Base-by-base conservation (phyloP, 2,888 invertebrate genomes). In the Nomada ferruginata region DNA sequence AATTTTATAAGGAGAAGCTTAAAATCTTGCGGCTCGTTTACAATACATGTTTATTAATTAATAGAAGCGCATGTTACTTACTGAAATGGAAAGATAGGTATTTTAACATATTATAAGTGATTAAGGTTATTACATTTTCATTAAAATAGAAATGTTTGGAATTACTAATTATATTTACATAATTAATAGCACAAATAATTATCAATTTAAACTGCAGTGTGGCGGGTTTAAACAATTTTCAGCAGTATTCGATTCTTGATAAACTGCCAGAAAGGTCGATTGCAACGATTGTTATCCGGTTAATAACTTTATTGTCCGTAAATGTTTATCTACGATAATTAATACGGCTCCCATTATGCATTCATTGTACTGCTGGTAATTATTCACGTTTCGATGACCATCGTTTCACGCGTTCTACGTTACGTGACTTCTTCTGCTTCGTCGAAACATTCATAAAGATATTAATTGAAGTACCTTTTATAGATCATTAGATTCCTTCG, bases 271-370 rank as follows among this genome's bases (percentile, higher is more conserved):
- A 57, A 61, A 74, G 66, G 65, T 78, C 65, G 70, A 18, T 76
- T 55, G 78, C 65, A 64, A 61, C 63, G 60, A 23, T 71, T 61
- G 75, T 76, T 76, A 76, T 57, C 66, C 63, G 42, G 63, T 50
- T 76, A 72, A 71, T 64, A 66, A 47, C 60, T 72, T 83, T 81
- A 82, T 79, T 69, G 79, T 66, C 52, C 63, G 73, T 77, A 66
- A 64, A 55, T 23, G 29, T 53, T 91, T 91, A 91, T 89, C 87
- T 86, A 89, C 89, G 89, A 88, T 91, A 91, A 91, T 91, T 91
- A 91, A 91, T 90, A 90, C 89, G 87, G 88, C 76, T 82, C 77
- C 76, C 82, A 84, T 88, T 91, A 89, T 79, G 85, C 89, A 92
- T 92, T 92, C 88, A 91, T 91, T 86, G 84, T 76, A 82, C 61